A percentile compares a stretch with the other conserved stretches of the same genome.
Evolutionary conservation across 2,888 invertebrate species (phyloP).

Genomic region (Mythimna vitellina): DNA sequence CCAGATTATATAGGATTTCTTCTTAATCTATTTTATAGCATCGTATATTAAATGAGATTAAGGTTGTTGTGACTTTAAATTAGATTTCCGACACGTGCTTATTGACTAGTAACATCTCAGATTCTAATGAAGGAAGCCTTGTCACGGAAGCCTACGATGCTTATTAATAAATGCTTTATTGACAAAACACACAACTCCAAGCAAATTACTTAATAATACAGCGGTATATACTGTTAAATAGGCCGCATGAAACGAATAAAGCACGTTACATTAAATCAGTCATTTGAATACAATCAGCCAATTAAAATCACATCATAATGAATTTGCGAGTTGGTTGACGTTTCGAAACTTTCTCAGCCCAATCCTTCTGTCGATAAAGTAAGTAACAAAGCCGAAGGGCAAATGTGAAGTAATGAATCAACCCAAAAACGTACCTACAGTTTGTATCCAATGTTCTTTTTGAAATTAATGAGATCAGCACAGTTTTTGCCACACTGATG

Average conservation of each 20-base stretch:
- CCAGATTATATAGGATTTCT: slow-evolving; percentile 61
- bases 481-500: slow-evolving; percentile 72
- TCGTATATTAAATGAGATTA: slow-evolving; percentile 39
- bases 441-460: slow-evolving; percentile 57
- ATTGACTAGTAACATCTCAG: slow-evolving; percentile 4
- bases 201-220: slow-evolving; percentile 45
- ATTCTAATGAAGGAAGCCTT: slow-evolving; percentile 32
- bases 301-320: slow-evolving; percentile 76
- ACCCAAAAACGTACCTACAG: slow-evolving; percentile 14
- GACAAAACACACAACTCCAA: slow-evolving; percentile 39
- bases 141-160: slow-evolving; percentile 43
- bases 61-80: slow-evolving; percentile 18
- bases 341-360: slow-evolving; percentile 74
- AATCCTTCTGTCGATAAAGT: slow-evolving; percentile 64
- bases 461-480: slow-evolving; percentile 70
- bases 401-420: slow-evolving; percentile 23
- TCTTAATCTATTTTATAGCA: slow-evolving; percentile 35
- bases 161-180: slow-evolving; percentile 40
- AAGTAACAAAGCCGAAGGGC: slow-evolving; percentile 41
- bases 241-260: slow-evolving; percentile 44
- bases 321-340: slow-evolving; percentile 66
- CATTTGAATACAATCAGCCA: slow-evolving; percentile 72
- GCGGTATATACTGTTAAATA: slow-evolving; percentile 25
- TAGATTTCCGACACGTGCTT: slow-evolving; percentile 4
- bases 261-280: slow-evolving; percentile 59